phyloP scores from a whole-genome alignment of 2,797 vertebrate genomes.

The Vespertilio murinus region DNA sequence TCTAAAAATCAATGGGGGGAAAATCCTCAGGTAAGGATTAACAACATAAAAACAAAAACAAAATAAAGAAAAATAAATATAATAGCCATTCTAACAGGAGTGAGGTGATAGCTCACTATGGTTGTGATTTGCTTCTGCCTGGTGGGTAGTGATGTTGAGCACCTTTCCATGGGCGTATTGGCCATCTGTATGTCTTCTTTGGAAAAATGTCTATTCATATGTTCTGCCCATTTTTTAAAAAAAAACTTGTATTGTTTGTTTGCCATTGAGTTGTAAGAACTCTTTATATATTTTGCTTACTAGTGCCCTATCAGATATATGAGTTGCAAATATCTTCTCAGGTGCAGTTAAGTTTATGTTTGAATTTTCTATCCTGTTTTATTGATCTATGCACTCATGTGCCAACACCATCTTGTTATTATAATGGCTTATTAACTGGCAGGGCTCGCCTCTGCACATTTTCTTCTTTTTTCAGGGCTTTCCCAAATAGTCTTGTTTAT shows the following conservation, averaged over 20 bases:
- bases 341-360: background rate
- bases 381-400: background rate
- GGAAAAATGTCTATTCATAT: background rate
- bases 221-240: background rate
- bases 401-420: background rate
- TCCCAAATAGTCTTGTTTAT: conserved; percentile 9
- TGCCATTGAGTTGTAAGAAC: background rate
- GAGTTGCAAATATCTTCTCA: background rate
- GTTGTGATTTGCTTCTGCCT: background rate
- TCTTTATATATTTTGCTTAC: background rate
- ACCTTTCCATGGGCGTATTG: background rate
- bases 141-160: background rate
- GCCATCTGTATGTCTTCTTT: background rate
- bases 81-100: background rate
- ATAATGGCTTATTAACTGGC: background rate
- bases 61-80: no score
- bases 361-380: background rate
- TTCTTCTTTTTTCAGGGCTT: conserved; percentile 9
- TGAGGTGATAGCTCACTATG: background rate
- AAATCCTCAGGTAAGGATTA: no score
- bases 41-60: no score
- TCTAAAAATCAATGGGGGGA: no score
- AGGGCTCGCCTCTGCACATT: background rate
- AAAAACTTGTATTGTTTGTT: background rate
- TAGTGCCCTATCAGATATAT: background rate